A percentile compares a stretch with the other conserved stretches of the same genome.
Conservation (phyloP, 2,888 invertebrate genomes). For the Noctua janthe region DNA sequence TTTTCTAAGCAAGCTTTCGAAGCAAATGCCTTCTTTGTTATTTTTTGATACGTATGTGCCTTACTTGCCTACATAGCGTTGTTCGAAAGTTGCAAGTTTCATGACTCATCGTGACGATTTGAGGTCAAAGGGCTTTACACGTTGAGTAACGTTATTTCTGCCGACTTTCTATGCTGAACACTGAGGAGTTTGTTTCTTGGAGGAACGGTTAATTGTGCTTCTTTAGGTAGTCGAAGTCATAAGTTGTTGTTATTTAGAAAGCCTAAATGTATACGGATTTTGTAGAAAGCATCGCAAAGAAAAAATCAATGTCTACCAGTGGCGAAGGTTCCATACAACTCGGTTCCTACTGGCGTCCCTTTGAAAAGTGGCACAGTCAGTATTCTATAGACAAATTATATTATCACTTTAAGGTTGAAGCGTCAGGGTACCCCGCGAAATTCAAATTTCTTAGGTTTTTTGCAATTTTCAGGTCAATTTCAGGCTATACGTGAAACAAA, state of each 20-base stretch:
- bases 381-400: too few relatives aligned
- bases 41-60: constrained; percentile 22
- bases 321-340: too few relatives aligned
- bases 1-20: not conserved
- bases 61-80: constrained; percentile 36
- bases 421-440: too few relatives aligned
- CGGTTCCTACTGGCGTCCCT: too few relatives aligned
- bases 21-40: constrained; percentile 12
- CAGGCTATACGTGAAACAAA: too few relatives aligned
- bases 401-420: too few relatives aligned
- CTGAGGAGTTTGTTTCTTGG: constrained; percentile 15
- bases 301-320: not conserved
- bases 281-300: not conserved
- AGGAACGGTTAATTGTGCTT: constrained; percentile 3
- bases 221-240: constrained; percentile 1
- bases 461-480: too few relatives aligned
- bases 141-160: constrained; percentile 69
- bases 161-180: constrained; percentile 68
- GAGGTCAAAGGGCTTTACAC: constrained; percentile 82
- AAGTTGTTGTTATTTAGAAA: constrained; percentile 22
- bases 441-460: too few relatives aligned
- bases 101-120: constrained; percentile 76
- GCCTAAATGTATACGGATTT: not conserved
- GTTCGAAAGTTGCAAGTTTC: constrained; percentile 69
- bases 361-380: too few relatives aligned